Evolutionary conservation across 2,797 vertebrate species (phyloP).

Genomic region (Numenius phaeopus): DNA sequence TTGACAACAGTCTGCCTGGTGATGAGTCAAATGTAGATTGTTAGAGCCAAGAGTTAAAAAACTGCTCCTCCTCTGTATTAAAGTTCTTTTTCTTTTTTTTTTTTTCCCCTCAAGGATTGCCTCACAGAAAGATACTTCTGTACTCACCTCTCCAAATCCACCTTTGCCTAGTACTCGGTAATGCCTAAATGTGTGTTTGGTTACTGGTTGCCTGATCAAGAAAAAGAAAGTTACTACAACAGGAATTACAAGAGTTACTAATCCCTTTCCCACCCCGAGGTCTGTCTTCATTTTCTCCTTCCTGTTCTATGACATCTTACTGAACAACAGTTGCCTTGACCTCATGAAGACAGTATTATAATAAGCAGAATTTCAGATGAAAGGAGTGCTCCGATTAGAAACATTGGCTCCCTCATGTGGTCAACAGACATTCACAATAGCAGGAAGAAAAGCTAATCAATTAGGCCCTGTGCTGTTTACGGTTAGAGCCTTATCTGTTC

Average conservation of each 20-base stretch:
- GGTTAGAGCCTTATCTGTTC: not conserved
- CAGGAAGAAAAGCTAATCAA: not conserved
- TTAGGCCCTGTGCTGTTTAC: not conserved
- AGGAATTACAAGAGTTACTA: not conserved
- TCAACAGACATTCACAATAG: not conserved
- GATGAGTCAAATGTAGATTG: not conserved
- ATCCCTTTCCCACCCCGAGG: not conserved
- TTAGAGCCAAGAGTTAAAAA: not conserved
- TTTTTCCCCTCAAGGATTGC: not conserved
- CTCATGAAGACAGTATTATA: not conserved
- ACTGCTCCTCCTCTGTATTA: not conserved
- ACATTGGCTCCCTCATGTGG: not conserved
- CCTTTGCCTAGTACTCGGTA: slow-evolving; percentile 96
- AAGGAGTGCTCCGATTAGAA: not conserved
- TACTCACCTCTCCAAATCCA: slow-evolving; percentile 95
- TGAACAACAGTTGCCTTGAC: not conserved
- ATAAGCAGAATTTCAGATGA: not conserved
- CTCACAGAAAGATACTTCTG: not conserved
- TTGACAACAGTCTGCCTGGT: not conserved
- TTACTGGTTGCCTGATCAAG: slow-evolving; percentile 89
- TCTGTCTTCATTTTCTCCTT: not conserved
- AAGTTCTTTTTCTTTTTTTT: not conserved
- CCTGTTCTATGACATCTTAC: not conserved
- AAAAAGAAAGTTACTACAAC: slow-evolving; percentile 41
- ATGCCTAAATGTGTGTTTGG: slow-evolving; percentile 94